Conservation (phyloP, 92 coral and sea anemone species). For the Parazoanthus swiftii region DNA sequence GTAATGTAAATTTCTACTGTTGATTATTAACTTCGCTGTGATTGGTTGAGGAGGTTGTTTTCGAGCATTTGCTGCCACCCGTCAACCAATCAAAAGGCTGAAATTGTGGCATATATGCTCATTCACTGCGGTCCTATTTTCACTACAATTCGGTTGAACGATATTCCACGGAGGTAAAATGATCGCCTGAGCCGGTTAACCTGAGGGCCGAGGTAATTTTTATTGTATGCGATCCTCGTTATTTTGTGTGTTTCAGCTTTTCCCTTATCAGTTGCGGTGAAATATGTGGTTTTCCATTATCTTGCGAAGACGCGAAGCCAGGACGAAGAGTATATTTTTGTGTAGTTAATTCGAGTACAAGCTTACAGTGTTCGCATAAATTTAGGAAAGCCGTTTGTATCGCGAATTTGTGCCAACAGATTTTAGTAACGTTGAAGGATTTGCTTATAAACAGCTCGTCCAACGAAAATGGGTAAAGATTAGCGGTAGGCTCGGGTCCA, state of each 20-base stretch:
- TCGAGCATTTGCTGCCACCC: slow-evolving; percentile 19
- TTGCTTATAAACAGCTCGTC: slow-evolving; percentile 15
- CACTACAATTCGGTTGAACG: slow-evolving; percentile 37
- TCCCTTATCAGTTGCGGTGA: slow-evolving; percentile 33
- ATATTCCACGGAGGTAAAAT: slow-evolving; percentile 4
- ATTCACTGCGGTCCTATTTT: slow-evolving; percentile 34
- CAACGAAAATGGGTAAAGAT: not conserved
- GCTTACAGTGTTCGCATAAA: slow-evolving; percentile 32
- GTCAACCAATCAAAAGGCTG: slow-evolving; percentile 28
- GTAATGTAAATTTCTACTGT: slow-evolving; percentile 38
- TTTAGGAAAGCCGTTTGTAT: slow-evolving; percentile 25
- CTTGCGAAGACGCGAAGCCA: slow-evolving; percentile 26
- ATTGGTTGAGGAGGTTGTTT: slow-evolving; percentile 39
- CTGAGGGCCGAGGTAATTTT: slow-evolving; percentile 25
- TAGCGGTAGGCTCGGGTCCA: slow-evolving; percentile 5
- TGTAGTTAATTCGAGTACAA: slow-evolving; percentile 4
- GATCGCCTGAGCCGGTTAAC: slow-evolving; percentile 12
- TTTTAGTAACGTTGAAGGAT: not conserved
- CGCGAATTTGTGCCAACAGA: slow-evolving; percentile 13
- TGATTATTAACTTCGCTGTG: slow-evolving; percentile 19
- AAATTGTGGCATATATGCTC: slow-evolving; percentile 35
- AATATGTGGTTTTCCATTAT: slow-evolving; percentile 22
- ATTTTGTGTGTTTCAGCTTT: slow-evolving; percentile 10
- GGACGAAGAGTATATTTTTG: slow-evolving; percentile 19
- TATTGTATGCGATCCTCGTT: slow-evolving; percentile 10